phyloP scores from a whole-genome alignment of 2,113 vertebrate species.

The Dendrocopos noguchii region DNA sequence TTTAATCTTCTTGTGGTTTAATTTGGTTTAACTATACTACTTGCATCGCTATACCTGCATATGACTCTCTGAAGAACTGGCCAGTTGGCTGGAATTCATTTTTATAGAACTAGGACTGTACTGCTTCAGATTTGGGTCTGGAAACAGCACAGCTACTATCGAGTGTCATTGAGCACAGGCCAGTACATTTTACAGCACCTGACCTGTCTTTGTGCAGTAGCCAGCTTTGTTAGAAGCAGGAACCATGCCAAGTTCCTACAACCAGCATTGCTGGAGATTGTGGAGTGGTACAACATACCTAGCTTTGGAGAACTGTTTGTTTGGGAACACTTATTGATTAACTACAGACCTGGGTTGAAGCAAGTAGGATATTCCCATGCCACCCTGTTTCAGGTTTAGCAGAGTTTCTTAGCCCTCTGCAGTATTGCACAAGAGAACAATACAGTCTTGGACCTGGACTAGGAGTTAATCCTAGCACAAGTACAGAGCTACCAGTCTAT shows the following conservation, averaged over 20 bases:
- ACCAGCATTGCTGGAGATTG: background rate
- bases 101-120: background rate
- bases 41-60: background rate
- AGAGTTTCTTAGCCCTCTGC: background rate
- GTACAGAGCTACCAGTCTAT: background rate
- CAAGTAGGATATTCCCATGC: background rate
- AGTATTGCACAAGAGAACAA: background rate
- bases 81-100: background rate
- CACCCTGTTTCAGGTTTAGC: background rate
- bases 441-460: background rate
- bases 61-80: background rate
- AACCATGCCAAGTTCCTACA: rapidly evolving
- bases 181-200: background rate
- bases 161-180: background rate
- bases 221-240: background rate
- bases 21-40: background rate
- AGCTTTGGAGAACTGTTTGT: background rate
- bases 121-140: background rate
- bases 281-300: background rate
- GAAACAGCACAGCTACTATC: background rate
- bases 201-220: background rate
- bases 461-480: background rate
- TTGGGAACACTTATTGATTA: background rate
- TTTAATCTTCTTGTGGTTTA: background rate
- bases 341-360: background rate